Percentiles rank a stretch among this genome's conserved stretches.
phyloP scores from a whole-genome alignment of 2,888 invertebrate species.

The Nasonia oneida region DNA sequence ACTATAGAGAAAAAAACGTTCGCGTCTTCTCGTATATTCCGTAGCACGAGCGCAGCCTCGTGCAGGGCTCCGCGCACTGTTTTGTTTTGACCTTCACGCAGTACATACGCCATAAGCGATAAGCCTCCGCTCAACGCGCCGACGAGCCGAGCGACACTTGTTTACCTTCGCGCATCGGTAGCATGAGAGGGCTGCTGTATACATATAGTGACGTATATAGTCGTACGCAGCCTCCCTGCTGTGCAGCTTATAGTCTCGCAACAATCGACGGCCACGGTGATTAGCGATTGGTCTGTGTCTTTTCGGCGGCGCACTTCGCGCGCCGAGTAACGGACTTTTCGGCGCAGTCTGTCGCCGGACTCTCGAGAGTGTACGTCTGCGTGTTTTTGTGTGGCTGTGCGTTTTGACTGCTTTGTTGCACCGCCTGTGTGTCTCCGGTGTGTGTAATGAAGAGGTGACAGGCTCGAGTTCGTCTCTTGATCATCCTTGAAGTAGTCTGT shows the following conservation, averaged over 20 bases:
- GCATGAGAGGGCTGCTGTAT: no score
- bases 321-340: background rate
- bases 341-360: background rate
- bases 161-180: no score
- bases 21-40: no score
- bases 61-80: background rate
- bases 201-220: no score
- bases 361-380: background rate
- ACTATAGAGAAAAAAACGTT: no score
- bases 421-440: background rate
- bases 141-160: background rate
- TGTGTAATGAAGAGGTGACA: background rate
- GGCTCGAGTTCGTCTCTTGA: no score
- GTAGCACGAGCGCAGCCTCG: background rate
- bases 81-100: background rate
- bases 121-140: background rate
- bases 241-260: background rate
- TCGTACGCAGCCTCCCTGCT: background rate
- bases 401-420: no score
- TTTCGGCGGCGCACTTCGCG: slow-evolving; percentile 2
- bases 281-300: background rate
- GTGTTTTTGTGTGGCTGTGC: no score
- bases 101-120: background rate
- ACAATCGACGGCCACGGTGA: background rate
- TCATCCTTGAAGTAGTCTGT: no score